Evolutionary conservation across 2,797 vertebrate species (phyloP).

Genomic region (Argya squamiceps): DNA sequence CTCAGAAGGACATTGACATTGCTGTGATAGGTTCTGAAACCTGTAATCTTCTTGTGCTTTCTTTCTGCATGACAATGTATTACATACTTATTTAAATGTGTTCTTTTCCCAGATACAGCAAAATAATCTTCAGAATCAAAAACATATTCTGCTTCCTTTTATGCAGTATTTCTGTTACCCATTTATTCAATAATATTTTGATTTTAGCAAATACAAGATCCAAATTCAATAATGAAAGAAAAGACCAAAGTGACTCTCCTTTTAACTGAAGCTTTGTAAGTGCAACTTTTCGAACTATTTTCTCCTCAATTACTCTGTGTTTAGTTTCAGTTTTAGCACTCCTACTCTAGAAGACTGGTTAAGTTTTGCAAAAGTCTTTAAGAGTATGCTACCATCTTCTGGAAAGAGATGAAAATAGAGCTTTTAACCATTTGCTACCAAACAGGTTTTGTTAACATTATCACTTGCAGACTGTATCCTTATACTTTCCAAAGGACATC

Average conservation of each 20-base stretch:
- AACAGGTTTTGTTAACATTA: background rate
- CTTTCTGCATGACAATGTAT: background rate
- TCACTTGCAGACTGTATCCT: background rate
- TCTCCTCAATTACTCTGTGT: background rate
- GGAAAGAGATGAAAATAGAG: slow-evolving; percentile 15
- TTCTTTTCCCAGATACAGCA: background rate
- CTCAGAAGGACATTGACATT: background rate
- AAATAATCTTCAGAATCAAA: slow-evolving; percentile 4
- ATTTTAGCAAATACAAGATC: background rate
- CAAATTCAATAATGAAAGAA: background rate
- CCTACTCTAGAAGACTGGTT: background rate
- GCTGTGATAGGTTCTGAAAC: background rate
- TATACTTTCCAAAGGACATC: background rate
- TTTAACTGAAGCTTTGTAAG: background rate
- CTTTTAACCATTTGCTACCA: background rate
- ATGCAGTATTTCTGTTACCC: background rate
- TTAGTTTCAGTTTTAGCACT: background rate
- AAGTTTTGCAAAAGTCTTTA: background rate
- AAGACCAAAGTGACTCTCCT: background rate
- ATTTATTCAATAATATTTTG: background rate
- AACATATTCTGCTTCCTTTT: background rate
- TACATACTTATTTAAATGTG: background rate
- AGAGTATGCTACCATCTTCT: slow-evolving; percentile 71
- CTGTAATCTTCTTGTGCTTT: background rate
- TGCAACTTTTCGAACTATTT: background rate